phyloP scores from a whole-genome alignment of 2,113 vertebrate genomes.

The Malurus melanocephalus region DNA sequence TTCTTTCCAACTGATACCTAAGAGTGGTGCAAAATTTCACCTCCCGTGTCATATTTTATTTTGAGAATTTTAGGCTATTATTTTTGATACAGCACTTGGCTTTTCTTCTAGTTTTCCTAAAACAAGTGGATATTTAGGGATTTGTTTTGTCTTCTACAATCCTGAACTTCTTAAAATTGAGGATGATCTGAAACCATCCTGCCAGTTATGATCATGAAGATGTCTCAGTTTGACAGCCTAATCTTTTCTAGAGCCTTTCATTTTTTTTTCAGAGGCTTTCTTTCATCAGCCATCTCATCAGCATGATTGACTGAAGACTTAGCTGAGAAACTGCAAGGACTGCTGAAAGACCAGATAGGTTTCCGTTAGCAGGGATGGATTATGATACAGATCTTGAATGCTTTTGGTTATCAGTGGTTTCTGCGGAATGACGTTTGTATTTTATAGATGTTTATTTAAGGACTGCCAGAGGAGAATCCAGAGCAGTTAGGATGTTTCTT shows the following conservation, averaged over 20 bases:
- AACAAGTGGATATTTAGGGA: neutral
- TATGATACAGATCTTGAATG: neutral
- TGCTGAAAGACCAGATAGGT: neutral
- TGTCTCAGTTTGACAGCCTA: neutral
- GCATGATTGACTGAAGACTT: neutral
- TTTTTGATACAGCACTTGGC: neutral
- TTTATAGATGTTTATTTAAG: neutral
- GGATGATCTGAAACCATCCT: neutral
- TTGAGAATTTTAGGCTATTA: neutral
- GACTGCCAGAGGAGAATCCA: neutral
- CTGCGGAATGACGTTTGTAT: neutral
- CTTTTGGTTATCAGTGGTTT: neutral
- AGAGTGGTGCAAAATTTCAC: neutral
- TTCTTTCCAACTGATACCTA: neutral
- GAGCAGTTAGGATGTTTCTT: neutral
- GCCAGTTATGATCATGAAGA: neutral
- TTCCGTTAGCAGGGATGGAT: neutral
- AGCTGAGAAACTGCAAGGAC: neutral
- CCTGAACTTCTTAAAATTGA: neutral
- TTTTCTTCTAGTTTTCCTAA: neutral
- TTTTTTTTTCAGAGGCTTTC: neutral
- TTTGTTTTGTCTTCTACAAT: neutral
- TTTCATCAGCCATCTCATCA: neutral
- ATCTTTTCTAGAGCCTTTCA: neutral
- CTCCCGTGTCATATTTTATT: neutral